Evolutionary conservation across 2,888 invertebrate species (phyloP), one percentile per base, ranked within the genome.

Genomic region (Tipula confusa): DNA sequence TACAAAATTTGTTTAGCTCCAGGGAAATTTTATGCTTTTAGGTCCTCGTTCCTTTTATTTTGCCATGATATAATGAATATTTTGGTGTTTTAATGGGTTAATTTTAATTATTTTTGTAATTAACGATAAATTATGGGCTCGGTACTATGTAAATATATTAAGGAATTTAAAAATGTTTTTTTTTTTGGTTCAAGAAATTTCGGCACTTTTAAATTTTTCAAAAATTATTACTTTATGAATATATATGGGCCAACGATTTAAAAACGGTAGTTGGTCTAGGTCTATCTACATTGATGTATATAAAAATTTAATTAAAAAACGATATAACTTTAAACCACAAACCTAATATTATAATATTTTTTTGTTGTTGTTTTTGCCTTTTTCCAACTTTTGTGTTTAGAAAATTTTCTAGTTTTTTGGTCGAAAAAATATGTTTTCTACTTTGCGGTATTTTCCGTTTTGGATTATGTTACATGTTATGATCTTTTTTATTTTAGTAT

Each of bases 31-130:
- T 64, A 64, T 64, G 24, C 11, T 33, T 18, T 24, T 64, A 64
- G 64, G 64, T 64, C 7, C 64, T 24, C 64, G 64, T 64, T 64
- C 43, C 43, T 64, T 24, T 24, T 64, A 1, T 38, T 24, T 33
- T 33, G 11, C 24, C 64, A 64, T 64, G 24, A 64, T 24, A 64
- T 64, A 64, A 64, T 64, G 64, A 64, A 64, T 64, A 24, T 64
- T 64, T 64, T 64, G 64, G 64, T 64, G 64, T 64, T 64, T 24
- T 64, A 64, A 64, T 64, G 64, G 64, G 64, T 64, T 64, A 64
- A 64, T 64, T 64, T 64, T 64, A 64, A 64, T 64, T 64, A 64
- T 64, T 64, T 64, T 64, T 64, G 64, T 64, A 64, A 64, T 64
- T 64, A 64, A 18, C 64, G 64, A 64, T 64, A 64, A 64, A 64